Evolutionary conservation across 2,113 vertebrate genomes (phyloP).

Genomic region (Gymnobelideus leadbeateri): DNA sequence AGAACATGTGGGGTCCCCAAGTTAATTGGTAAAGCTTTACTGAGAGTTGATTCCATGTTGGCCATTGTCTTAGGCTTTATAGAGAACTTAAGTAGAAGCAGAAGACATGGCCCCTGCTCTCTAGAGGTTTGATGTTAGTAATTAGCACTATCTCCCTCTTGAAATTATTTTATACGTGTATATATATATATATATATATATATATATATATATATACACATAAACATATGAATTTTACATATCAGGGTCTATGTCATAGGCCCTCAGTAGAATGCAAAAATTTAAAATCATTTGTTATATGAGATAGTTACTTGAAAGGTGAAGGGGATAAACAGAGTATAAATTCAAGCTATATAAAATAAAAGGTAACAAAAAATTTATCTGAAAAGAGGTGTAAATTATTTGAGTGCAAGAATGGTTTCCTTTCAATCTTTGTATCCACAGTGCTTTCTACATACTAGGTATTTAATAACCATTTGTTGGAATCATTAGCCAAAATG

Average conservation of each 20-base stretch:
- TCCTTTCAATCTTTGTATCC: background rate
- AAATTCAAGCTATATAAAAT: background rate
- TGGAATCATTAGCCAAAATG: background rate
- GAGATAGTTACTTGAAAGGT: background rate
- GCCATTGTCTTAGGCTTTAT: background rate
- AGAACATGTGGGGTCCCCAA: background rate
- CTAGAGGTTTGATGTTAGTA: background rate
- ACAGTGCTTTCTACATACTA: background rate
- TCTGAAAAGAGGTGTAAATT: background rate
- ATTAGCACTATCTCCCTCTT: background rate
- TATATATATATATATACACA: too few species aligned
- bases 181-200: too few species aligned
- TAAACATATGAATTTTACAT: background rate
- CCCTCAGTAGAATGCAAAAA: background rate
- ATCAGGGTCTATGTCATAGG: background rate
- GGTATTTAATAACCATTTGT: background rate
- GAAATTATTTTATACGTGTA: background rate
- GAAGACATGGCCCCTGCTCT: background rate
- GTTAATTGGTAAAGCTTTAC: background rate
- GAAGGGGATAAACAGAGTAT: background rate
- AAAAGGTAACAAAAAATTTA: background rate
- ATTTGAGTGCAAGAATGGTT: background rate
- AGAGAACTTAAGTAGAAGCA: background rate
- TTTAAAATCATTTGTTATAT: background rate
- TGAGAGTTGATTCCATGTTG: background rate